Evolutionary conservation across 2,888 invertebrate species (phyloP), one percentile per base, ranked within the genome.

Genomic region (Athripsodes cinereus): DNA sequence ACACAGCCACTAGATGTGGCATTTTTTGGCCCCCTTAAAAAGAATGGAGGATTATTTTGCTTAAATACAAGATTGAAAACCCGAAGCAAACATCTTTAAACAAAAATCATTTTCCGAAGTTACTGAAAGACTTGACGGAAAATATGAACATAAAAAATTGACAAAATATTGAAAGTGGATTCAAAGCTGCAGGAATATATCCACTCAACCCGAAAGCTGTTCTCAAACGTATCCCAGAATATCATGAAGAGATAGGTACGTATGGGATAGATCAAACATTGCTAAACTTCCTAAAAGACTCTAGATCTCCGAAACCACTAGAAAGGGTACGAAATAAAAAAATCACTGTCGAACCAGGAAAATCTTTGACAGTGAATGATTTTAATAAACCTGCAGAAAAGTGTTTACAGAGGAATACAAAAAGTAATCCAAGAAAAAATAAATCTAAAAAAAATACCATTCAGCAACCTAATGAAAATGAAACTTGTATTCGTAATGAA

Each of bases 141-240:
- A 5, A 18, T 5, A 21, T n/a, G n/a, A n/a, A n/a, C n/a, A n/a
- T n/a, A n/a, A n/a, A n/a, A n/a, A n/a, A n/a, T n/a, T n/a, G n/a
- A n/a, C n/a, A 48, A 48, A 48, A 48, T 48, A 48, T 48, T 8
- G 20, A 18, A 21, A 48, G 48, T 48, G 48, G 20, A 21, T 48
- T 48, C 21, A 48, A 21, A 48, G 21, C 19, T 20, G n/a, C 48
- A 46, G n/a, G n/a, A n/a, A n/a, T n/a, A n/a, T n/a, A n/a, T n/a
- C n/a, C n/a, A n/a, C n/a, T n/a, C n/a, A n/a, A n/a, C n/a, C n/a
- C n/a, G n/a, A n/a, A n/a, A n/a, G n/a, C n/a, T n/a, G n/a, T n/a
- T n/a, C n/a, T n/a, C n/a, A n/a, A n/a, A n/a, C n/a, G n/a, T n/a
- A n/a, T n/a, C n/a, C n/a, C n/a, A n/a, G n/a, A n/a, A n/a, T n/a